Base-by-base conservation (phyloP, 2,888 invertebrate genomes). In the Pseudococcus viburni region DNA sequence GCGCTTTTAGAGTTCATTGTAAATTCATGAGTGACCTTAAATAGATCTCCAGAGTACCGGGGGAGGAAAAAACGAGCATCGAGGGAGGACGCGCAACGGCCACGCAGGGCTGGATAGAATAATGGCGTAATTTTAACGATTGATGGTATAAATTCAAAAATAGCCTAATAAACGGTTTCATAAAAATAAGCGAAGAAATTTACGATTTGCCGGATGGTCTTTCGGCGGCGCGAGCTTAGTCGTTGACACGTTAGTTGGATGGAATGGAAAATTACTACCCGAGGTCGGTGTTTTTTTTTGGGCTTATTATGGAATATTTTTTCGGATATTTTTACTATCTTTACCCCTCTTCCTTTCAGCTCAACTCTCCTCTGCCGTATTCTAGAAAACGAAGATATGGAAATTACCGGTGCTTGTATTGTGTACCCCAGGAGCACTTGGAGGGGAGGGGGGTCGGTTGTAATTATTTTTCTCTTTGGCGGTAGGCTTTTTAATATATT, bases 41-140 rank as follows among this genome's bases (percentile, higher is more conserved):
- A 83, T 83, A 73, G 73, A 73, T 83, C 11, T 46, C 3, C n/a
- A 39, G 39, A 2, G 80, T n/a, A 19, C 4, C 1, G 17, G 33
- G 15, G 73, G 33, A 26, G 33, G 39, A 73, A 12, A 33, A 33
- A 11, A 0, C 12, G 68, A 73, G 17, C 33, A 0, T 0, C 33
- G 8, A 7, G 17, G 0, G 17, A 15, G 12, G 68, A 73, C 68
- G 33, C 1, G 68, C 22, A 11, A n/a, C 26, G 68, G 11, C 64
- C n/a, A 22, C 12, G 68, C 12, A 26, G 33, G 33, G 73, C 15
- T 33, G 73, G 0, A 33, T 73, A 73, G 9, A 73, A 73, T 73
- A 73, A 83, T 83, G 46, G 80, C 80, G 46, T 83, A 83, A 46
- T 83, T 83, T 83, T 83, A 83, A 83, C 80, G 80, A 83, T 83